Conservation (phyloP, 2,797 vertebrate genomes). For the Salarias fasciatus region DNA sequence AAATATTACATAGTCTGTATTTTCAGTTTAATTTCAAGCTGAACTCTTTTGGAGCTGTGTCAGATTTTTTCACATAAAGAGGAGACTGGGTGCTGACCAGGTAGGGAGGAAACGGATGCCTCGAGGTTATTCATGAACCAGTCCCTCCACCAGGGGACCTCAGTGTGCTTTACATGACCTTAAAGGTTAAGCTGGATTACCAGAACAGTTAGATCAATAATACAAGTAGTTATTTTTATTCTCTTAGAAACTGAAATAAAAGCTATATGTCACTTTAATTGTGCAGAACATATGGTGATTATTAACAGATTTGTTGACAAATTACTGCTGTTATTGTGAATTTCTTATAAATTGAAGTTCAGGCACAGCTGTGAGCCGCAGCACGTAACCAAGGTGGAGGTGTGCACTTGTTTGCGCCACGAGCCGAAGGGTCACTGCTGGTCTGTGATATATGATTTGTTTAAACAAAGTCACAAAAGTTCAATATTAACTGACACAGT, state of each 20-base stretch:
- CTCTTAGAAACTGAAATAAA: background rate
- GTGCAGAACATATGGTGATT: background rate
- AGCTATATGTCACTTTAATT: background rate
- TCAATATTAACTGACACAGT: background rate
- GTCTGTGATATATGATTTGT: background rate
- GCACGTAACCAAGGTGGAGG: background rate
- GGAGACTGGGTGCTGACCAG: no score
- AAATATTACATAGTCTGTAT: no score
- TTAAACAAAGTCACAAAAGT: background rate
- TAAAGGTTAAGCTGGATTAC: conserved; percentile 21
- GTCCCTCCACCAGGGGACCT: conserved; percentile 10
- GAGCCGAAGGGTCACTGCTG: conserved; percentile 6
- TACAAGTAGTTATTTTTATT: background rate
- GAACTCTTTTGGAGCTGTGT: no score
- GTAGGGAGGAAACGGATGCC: background rate
- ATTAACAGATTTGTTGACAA: background rate
- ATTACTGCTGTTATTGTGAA: background rate
- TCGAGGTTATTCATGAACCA: background rate
- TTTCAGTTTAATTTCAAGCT: no score
- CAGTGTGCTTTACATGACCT: background rate
- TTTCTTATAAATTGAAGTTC: no score
- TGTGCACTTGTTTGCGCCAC: background rate
- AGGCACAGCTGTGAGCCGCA: no score
- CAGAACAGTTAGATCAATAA: background rate
- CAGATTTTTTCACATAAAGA: no score